These are phyloP conservation scores for Panopea generosa DNA, from an alignment of 2,888 invertebrate species.

Conservation along the genomic window DNA sequence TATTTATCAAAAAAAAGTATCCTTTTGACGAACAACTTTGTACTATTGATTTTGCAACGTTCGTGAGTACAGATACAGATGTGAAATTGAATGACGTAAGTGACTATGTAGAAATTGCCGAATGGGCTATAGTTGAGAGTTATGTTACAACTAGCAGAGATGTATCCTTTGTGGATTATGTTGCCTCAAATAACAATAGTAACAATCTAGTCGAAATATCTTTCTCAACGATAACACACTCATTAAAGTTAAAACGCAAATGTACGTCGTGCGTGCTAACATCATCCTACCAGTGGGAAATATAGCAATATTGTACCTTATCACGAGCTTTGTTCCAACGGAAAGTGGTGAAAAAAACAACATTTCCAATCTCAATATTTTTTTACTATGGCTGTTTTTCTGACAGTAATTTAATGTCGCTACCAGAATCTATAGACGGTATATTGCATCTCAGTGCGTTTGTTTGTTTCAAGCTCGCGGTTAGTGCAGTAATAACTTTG, in stretches of 20 bases:
- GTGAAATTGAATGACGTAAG: constrained; percentile 3
- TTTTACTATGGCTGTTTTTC: constrained; percentile 44
- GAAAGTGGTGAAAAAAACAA: constrained; percentile 49
- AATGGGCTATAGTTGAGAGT: constrained; percentile 37
- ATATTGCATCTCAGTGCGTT: constrained; percentile 15
- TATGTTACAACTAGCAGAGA: constrained; percentile 6
- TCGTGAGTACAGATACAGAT: constrained; percentile 15
- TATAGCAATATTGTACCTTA: constrained; percentile 31
- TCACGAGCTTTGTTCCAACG: constrained; percentile 39
- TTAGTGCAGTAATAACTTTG: neutral
- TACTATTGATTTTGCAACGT: constrained; percentile 20
- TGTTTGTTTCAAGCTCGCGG: too few species aligned
- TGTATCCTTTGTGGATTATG: too few species aligned
- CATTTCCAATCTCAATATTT: constrained; percentile 46
- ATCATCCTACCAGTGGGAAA: constrained; percentile 35
- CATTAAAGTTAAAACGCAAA: constrained; percentile 20
- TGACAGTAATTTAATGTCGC: constrained; percentile 34
- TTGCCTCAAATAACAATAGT: too few species aligned
- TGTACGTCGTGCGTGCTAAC: constrained; percentile 39
- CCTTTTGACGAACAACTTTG: constrained; percentile 47
- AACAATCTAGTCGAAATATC: neutral
- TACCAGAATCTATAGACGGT: constrained; percentile 52
- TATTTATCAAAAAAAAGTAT: constrained; percentile 37
- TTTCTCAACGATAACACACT: constrained; percentile 16
- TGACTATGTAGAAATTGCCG: constrained; percentile 19